Conservation (phyloP, 2,797 vertebrate species). For the Paguma larvata region DNA sequence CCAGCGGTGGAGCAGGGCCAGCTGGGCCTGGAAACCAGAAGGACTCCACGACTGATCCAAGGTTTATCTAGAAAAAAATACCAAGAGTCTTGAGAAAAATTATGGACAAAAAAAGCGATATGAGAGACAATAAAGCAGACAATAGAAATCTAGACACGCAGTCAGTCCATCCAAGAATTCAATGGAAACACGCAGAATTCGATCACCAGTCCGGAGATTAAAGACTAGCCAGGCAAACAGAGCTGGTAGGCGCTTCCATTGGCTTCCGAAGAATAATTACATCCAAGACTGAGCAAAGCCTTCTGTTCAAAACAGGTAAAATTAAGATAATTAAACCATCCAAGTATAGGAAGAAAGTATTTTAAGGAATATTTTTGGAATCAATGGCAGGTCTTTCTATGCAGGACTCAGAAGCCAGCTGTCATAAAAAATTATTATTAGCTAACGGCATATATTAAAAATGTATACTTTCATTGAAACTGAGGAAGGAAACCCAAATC, state of each 20-base stretch:
- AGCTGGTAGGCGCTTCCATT: not conserved
- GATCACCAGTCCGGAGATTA: not conserved
- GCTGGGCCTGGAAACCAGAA: too few relatives aligned
- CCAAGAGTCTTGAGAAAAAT: not conserved
- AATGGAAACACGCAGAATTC: not conserved
- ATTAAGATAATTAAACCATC: not conserved
- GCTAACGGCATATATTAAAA: not conserved
- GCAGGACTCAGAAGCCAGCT: not conserved
- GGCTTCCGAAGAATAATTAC: not conserved
- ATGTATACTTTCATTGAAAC: not conserved
- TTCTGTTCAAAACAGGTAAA: not conserved
- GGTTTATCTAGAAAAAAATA: not conserved
- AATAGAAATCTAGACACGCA: not conserved
- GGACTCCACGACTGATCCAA: too few relatives aligned
- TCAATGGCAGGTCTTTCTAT: not conserved
- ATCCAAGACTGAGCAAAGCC: not conserved
- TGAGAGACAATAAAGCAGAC: not conserved
- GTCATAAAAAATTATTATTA: not conserved
- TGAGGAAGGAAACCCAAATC: not conserved
- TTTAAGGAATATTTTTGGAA: not conserved
- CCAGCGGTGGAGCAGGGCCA: fast-evolving
- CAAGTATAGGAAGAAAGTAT: not conserved
- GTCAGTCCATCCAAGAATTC: not conserved
- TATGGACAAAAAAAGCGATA: not conserved
- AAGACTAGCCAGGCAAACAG: not conserved